Conservation (phyloP, 2,113 vertebrate species). For the Psittacula cyanocephala region DNA sequence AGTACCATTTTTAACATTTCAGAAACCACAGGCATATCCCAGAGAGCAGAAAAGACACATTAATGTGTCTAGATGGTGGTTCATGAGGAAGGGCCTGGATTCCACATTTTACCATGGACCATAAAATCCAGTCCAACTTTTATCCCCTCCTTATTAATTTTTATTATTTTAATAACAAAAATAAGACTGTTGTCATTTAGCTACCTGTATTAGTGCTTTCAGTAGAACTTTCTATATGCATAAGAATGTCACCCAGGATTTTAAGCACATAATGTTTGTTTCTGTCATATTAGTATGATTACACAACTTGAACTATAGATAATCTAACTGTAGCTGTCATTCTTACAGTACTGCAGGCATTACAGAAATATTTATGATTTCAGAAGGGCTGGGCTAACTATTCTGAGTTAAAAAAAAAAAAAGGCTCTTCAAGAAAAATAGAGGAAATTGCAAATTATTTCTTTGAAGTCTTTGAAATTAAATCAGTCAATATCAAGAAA, state of each 20-base stretch:
- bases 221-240: not conserved
- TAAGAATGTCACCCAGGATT: not conserved
- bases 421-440: fast-evolving
- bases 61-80: not conserved
- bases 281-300: not conserved
- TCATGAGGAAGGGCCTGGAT: not conserved
- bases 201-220: not conserved
- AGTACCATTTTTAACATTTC: not conserved
- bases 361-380: not conserved
- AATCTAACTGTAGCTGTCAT: not conserved
- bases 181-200: not conserved
- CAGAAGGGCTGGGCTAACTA: not conserved
- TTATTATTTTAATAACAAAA: not conserved
- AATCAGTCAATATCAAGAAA: not conserved
- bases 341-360: not conserved
- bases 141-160: not conserved
- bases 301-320: not conserved
- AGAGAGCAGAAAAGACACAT: not conserved
- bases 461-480: not conserved
- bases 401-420: not conserved
- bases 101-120: not conserved
- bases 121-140: not conserved
- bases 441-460: not conserved
- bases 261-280: not conserved
- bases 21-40: not conserved